A percentile compares a stretch with the other conserved stretches of the same genome.
phyloP scores from a whole-genome alignment of 2,113 vertebrate species.

The Ciconia boyciana region DNA sequence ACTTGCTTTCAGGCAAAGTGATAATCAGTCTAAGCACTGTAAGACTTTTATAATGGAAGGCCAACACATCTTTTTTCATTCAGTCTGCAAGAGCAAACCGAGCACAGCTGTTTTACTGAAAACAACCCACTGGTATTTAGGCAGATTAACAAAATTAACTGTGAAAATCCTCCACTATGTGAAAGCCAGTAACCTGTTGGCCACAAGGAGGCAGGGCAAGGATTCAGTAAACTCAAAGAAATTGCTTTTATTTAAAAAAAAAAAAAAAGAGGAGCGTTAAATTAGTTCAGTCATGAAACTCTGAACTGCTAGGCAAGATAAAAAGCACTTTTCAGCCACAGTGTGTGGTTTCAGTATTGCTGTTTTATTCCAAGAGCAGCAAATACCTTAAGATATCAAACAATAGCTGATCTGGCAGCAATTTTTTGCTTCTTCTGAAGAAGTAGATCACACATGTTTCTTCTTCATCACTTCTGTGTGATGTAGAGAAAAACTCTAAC shows the following conservation, averaged over 20 bases:
- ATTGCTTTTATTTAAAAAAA: neutral
- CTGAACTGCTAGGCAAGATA: conserved; percentile 13
- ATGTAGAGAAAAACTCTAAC: neutral
- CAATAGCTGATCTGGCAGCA: conserved; percentile 29
- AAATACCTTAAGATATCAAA: conserved; percentile 35
- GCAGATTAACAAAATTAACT: conserved; percentile 63
- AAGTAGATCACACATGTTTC: conserved; percentile 4
- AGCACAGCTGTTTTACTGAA: conserved; percentile 53
- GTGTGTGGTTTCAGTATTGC: conserved; percentile 24
- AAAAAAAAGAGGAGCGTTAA: neutral
- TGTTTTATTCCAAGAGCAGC: conserved; percentile 38
- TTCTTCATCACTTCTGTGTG: conserved; percentile 21
- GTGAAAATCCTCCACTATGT: conserved; percentile 46
- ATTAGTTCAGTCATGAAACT: conserved; percentile 11
- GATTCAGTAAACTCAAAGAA: conserved; percentile 9
- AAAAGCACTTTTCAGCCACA: conserved; percentile 33
- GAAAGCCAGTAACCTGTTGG: conserved; percentile 44
- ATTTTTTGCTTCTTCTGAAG: conserved; percentile 48
- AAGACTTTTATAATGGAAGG: neutral
- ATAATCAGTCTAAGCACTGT: conserved; percentile 12
- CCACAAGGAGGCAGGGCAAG: conserved; percentile 65
- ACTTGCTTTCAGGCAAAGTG: conserved; percentile 35
- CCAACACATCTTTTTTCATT: conserved; percentile 52
- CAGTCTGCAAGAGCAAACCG: conserved; percentile 26
- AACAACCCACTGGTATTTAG: conserved; percentile 49